These are phyloP conservation scores for Chromis chromis DNA, from an alignment of 2,797 vertebrate genomes.

Conservation along the genomic window DNA sequence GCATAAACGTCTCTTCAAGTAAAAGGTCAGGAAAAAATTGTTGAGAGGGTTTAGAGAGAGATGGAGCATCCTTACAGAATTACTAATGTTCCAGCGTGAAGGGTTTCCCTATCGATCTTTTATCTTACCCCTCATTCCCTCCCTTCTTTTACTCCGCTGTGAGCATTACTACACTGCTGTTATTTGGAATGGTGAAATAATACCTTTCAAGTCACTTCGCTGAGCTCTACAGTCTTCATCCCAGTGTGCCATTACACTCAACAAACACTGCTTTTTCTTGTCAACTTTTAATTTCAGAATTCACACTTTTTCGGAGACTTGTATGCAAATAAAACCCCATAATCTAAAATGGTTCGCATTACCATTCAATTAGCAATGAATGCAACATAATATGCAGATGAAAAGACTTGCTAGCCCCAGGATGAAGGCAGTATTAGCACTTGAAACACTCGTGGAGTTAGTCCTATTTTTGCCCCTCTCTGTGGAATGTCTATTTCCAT, in stretches of 20 bases:
- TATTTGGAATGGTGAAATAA: slow-evolving; percentile 27
- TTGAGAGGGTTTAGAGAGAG: slow-evolving; percentile 59
- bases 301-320: slow-evolving; percentile 9
- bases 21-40: slow-evolving; percentile 68
- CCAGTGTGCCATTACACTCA: background rate
- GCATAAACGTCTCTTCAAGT: slow-evolving; percentile 71
- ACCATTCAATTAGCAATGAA: slow-evolving; percentile 53
- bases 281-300: slow-evolving; percentile 29
- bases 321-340: slow-evolving; percentile 17
- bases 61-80: slow-evolving; percentile 53
- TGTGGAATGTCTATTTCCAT: slow-evolving; percentile 37
- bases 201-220: slow-evolving; percentile 9
- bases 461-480: slow-evolving; percentile 33
- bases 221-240: background rate
- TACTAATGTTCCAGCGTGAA: slow-evolving; percentile 50
- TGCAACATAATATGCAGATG: slow-evolving; percentile 55
- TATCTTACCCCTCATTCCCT: slow-evolving; percentile 6
- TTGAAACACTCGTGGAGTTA: slow-evolving; percentile 36
- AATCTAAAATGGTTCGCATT: slow-evolving; percentile 45
- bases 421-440: slow-evolving; percentile 51
- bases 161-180: slow-evolving; percentile 11
- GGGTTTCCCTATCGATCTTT: slow-evolving; percentile 61
- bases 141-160: slow-evolving; percentile 31
- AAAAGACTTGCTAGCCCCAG: slow-evolving; percentile 34
- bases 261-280: slow-evolving; percentile 20